phyloP scores from a whole-genome alignment of 2,888 invertebrate genomes.

The Harpalus rubripes region DNA sequence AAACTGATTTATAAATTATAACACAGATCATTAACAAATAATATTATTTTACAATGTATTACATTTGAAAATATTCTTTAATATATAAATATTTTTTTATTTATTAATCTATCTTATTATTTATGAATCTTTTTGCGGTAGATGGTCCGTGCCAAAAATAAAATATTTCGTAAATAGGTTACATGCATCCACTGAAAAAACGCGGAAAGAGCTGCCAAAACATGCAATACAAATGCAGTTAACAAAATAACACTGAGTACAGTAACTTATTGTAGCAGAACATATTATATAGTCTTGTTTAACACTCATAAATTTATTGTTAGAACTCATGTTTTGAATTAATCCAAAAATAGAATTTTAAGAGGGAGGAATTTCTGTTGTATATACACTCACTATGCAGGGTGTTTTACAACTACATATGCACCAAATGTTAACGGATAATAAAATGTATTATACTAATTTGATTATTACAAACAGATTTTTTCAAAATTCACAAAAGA shows the following conservation, averaged over 20 bases:
- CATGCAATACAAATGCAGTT: slow-evolving; percentile 41
- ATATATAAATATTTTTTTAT: neutral
- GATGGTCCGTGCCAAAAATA: slow-evolving; percentile 27
- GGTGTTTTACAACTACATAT: too few species aligned
- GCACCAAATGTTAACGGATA: too few species aligned
- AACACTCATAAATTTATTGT: slow-evolving; percentile 23
- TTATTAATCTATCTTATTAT: neutral
- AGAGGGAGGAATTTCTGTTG: neutral
- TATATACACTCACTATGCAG: neutral
- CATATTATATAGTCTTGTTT: neutral
- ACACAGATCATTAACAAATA: neutral
- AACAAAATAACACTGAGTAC: neutral
- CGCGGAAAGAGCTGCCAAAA: slow-evolving; percentile 48
- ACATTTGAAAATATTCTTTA: neutral
- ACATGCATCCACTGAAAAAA: slow-evolving; percentile 41
- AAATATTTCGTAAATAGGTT: slow-evolving; percentile 55
- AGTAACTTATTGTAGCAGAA: slow-evolving; percentile 1
- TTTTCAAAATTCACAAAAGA: too few species aligned
- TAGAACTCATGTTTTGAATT: slow-evolving; percentile 6
- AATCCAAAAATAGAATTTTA: slow-evolving; percentile 9
- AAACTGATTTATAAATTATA: neutral
- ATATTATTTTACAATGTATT: too few species aligned
- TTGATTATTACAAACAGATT: too few species aligned
- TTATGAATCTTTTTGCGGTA: neutral
- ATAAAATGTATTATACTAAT: too few species aligned